phyloP scores from a whole-genome alignment of 2,797 vertebrate species.

The Ctenopoma kingsleyae region DNA sequence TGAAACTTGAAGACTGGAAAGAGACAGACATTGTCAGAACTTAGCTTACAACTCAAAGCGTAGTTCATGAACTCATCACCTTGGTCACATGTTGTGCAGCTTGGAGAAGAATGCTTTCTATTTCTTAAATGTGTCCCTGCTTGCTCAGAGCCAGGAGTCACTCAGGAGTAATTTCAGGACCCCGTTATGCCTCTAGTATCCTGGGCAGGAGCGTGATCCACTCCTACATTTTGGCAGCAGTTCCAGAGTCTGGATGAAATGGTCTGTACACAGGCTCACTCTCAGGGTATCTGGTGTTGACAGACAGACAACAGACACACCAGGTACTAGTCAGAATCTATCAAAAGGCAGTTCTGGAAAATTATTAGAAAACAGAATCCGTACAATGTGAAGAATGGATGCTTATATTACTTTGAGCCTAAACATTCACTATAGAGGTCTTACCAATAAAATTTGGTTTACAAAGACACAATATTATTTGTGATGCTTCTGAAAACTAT shows the following conservation, averaged over 20 bases:
- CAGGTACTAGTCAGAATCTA: slow-evolving; percentile 76
- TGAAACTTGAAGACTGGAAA: slow-evolving; percentile 77
- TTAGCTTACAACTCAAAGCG: slow-evolving; percentile 45
- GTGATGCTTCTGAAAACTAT: not conserved
- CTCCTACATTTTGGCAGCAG: slow-evolving; percentile 68
- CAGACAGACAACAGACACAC: slow-evolving; percentile 77
- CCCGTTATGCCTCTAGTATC: slow-evolving; percentile 47
- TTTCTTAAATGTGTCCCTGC: slow-evolving; percentile 63
- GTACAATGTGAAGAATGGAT: slow-evolving; percentile 28
- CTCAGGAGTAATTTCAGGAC: slow-evolving; percentile 61
- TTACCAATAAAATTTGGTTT: not conserved
- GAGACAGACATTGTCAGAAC: slow-evolving; percentile 57
- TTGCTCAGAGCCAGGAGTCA: slow-evolving; percentile 56
- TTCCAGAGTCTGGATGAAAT: slow-evolving; percentile 48
- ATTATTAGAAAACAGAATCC: slow-evolving; percentile 52
- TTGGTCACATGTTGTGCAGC: slow-evolving; percentile 64
- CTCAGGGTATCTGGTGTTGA: slow-evolving; percentile 77
- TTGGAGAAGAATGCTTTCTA: slow-evolving; percentile 58
- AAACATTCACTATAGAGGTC: slow-evolving; percentile 3
- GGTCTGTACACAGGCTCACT: slow-evolving; percentile 54
- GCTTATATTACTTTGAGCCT: slow-evolving; percentile 26
- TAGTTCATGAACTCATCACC: slow-evolving; percentile 69
- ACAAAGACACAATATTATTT: not conserved
- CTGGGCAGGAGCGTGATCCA: slow-evolving; percentile 60
- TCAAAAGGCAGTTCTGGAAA: slow-evolving; percentile 70